Base-by-base conservation (phyloP, 2,797 vertebrate genomes). In the Eospalax fontanierii region DNA sequence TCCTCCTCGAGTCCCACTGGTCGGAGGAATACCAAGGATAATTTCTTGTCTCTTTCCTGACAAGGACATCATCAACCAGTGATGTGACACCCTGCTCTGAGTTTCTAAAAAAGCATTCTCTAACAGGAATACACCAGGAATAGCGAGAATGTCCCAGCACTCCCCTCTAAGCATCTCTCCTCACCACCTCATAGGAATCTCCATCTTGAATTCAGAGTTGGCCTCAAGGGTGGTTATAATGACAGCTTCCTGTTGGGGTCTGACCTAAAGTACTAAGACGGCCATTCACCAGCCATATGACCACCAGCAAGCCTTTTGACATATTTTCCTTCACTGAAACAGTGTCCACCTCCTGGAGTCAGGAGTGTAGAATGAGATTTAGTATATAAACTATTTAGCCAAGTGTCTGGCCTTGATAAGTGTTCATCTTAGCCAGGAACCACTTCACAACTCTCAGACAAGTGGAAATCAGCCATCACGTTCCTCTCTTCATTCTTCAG, bases 121-220 rank as follows among this genome's bases (percentile, higher is more conserved):
- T 43, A 43, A 43, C 59, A 73, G 35, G 91, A 35, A 24, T 22
- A n/a, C 0, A 1, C 54, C 38, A 10, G 14, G 68, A 71, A 15
- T 8, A 70, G 35, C 21, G 68, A 61, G 30, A 2, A 61, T 28
- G 1, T 40, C 75, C 68, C 54, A 24, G n/a, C n/a, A 19, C 21
- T 19, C 35, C 18, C 6, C 30, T n/a, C 28, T 24, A 21, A 76
- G 66, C 10, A 4, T n/a, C 38, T 71, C 80, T 70, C 46, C 28
- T 54, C 1, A 30, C 75, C 18, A 7, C 75, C 54, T 82, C 21
- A 0, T 0, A 7, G 57, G 16, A 87, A 66, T 1, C 38, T 70
- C 78, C 35, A 46, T 19, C 46, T 84, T 82, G 38, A 84, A 81
- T 54, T 40, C 63, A 24, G 40, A 54, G 10, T 14, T 46, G n/a